phyloP scores from a whole-genome alignment of 1,140 invertebrate species.

The Formica selysi region DNA sequence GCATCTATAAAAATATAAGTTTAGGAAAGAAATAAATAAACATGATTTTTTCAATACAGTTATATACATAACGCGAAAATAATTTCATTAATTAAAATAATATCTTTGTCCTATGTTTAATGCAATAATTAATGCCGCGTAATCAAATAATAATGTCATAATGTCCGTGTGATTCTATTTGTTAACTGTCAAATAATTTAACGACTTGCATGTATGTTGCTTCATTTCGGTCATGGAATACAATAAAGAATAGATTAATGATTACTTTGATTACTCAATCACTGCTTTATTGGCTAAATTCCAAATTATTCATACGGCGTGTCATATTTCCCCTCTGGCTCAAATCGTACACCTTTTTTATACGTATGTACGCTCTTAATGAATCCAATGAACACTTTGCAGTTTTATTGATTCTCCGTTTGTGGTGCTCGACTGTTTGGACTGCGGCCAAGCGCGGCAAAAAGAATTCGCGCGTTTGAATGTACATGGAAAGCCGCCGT shows the following conservation, averaged over 20 bases:
- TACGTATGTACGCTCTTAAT: constrained; percentile 60
- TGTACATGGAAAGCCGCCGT: constrained; percentile 55
- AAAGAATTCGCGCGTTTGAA: constrained; percentile 63
- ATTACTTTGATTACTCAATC: background rate
- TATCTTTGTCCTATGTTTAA: background rate
- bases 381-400: constrained; percentile 69
- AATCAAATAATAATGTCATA: background rate
- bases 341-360: background rate
- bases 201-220: background rate
- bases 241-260: background rate
- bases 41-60: no score
- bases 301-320: background rate
- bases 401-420: constrained; percentile 72
- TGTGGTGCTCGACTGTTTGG: constrained; percentile 66
- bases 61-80: background rate
- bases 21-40: no score
- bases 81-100: background rate
- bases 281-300: background rate
- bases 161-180: background rate
- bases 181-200: constrained; percentile 38
- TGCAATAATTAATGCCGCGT: background rate
- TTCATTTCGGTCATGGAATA: background rate
- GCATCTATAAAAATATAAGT: no score
- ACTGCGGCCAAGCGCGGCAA: constrained; percentile 48
- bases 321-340: constrained; percentile 41